Percentiles rank a stretch among this genome's conserved stretches.
These are phyloP conservation scores for Dasysyrphus tricinctus DNA, from an alignment of 2,888 invertebrate species.

Conservation along the genomic window DNA sequence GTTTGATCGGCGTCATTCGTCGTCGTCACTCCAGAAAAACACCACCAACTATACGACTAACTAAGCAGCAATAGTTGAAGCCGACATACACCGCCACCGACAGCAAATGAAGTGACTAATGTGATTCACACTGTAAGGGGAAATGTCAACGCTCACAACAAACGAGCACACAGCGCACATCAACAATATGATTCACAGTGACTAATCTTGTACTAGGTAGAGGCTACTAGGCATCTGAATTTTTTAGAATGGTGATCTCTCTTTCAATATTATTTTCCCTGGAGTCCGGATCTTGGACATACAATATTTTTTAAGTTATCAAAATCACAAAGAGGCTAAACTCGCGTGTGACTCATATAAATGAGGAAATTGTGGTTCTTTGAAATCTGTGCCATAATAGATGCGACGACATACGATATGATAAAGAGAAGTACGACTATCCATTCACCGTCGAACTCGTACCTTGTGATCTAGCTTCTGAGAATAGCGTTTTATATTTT, in stretches of 20 bases:
- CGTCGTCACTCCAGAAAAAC: slow-evolving; percentile 59
- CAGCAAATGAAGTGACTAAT: slow-evolving; percentile 33
- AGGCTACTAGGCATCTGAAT: background rate
- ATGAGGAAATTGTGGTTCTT: background rate
- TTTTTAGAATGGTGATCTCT: slow-evolving; percentile 1
- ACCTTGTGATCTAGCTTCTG: slow-evolving; percentile 23
- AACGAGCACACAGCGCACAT: background rate
- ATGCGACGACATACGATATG: slow-evolving; percentile 67
- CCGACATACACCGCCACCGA: no score
- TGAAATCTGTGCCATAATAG: slow-evolving; percentile 15
- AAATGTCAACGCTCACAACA: slow-evolving; percentile 39
- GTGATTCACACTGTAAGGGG: slow-evolving; percentile 51
- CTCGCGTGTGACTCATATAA: background rate
- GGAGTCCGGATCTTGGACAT: slow-evolving; percentile 5
- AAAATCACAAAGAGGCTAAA: background rate
- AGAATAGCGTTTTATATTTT: slow-evolving; percentile 45
- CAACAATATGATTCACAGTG: slow-evolving; percentile 50
- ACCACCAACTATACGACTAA: background rate
- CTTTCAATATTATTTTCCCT: slow-evolving; percentile 14
- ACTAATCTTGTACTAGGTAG: slow-evolving; percentile 51
- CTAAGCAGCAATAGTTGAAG: slow-evolving; percentile 6
- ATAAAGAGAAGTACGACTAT: slow-evolving; percentile 39
- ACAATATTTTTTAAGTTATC: background rate
- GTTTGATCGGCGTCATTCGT: slow-evolving; percentile 46
- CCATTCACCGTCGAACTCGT: no score